Evolutionary conservation across 2,113 vertebrate species (phyloP).

Genomic region (Furnarius figulus): DNA sequence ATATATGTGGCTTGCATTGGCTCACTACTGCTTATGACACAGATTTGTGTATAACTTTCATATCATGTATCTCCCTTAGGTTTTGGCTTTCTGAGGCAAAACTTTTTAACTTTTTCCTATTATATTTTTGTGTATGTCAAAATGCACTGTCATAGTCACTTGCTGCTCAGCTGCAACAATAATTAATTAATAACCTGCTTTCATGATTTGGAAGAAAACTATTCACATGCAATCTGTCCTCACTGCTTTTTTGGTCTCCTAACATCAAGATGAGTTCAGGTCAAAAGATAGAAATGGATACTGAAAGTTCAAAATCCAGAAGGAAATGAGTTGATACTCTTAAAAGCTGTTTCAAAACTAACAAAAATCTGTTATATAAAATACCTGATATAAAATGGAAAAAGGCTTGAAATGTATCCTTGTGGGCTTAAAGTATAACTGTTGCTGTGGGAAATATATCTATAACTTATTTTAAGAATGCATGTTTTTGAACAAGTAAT

Average conservation of each 20-base stretch:
- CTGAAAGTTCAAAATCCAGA: not conserved
- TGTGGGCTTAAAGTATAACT: not conserved
- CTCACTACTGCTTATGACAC: not conserved
- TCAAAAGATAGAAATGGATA: not conserved
- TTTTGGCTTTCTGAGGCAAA: not conserved
- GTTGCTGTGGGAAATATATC: not conserved
- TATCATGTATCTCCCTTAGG: not conserved
- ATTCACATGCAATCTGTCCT: not conserved
- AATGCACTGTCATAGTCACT: not conserved
- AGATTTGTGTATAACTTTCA: not conserved
- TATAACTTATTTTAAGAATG: not conserved
- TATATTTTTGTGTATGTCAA: not conserved
- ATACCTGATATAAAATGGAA: not conserved
- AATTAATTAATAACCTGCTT: not conserved
- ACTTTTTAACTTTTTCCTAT: not conserved
- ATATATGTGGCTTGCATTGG: not conserved
- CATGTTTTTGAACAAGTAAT: not conserved
- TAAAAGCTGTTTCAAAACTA: not conserved
- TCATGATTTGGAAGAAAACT: not conserved
- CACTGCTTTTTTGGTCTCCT: not conserved
- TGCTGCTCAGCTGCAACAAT: not conserved
- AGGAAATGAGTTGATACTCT: not conserved
- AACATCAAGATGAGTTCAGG: not conserved
- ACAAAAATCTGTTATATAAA: not conserved
- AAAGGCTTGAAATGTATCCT: not conserved